Evolutionary conservation across 1,140 invertebrate species (phyloP).

Genomic region (Portunus trituberculatus): DNA sequence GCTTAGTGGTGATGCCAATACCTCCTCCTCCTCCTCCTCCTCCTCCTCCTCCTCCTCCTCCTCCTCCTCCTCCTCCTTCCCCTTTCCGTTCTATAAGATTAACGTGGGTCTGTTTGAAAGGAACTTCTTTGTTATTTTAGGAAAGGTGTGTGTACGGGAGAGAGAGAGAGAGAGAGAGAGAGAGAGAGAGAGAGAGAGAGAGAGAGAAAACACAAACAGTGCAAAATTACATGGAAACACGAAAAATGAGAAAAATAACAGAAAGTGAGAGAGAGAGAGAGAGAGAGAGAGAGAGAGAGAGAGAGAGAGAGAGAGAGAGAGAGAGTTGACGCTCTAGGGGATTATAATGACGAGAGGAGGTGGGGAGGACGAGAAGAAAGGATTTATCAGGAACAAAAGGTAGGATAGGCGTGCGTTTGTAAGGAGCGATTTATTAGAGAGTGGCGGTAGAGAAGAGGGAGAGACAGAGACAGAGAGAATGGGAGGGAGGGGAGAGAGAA

Average conservation of each 20-base stretch:
- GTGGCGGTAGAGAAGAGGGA: background rate
- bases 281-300: background rate
- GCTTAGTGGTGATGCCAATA: background rate
- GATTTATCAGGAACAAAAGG: constrained; percentile 22
- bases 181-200: too few relatives aligned
- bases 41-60: background rate
- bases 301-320: background rate
- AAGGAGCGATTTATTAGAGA: background rate
- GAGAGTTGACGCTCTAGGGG: constrained; percentile 1
- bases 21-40: constrained; percentile 5
- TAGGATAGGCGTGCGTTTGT: background rate
- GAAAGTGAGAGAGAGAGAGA: background rate
- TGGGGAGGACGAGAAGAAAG: background rate
- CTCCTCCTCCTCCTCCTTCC: background rate
- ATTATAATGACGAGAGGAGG: background rate
- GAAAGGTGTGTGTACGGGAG: too few relatives aligned
- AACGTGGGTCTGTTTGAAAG: background rate
- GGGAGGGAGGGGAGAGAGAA: background rate
- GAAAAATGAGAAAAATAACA: too few relatives aligned
- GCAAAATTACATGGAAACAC: too few relatives aligned
- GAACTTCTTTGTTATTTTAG: background rate
- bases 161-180: too few relatives aligned
- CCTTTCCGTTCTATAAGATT: constrained; percentile 7
- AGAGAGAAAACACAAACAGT: too few relatives aligned
- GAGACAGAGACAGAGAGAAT: background rate